Conservation (phyloP, 2,797 vertebrate genomes). For the Macroramphosus scolopax region DNA sequence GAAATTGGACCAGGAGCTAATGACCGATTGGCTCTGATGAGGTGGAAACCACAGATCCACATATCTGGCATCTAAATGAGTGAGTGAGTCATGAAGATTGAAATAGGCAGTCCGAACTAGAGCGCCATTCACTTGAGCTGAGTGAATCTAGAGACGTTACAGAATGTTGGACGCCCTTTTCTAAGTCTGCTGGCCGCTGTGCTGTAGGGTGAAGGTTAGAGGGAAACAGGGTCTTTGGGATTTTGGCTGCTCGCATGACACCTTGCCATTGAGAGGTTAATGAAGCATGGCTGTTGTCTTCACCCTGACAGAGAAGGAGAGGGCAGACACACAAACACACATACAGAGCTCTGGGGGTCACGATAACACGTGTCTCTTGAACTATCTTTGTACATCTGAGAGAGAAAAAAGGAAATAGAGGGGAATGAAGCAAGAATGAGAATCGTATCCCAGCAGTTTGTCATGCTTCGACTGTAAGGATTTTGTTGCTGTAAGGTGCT, state of each 20-base stretch:
- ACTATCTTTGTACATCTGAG: too few relatives aligned
- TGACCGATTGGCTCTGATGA: constrained; percentile 63
- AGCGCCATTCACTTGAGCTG: constrained; percentile 33
- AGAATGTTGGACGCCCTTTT: constrained; percentile 54
- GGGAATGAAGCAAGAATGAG: constrained; percentile 41
- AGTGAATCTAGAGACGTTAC: constrained; percentile 43
- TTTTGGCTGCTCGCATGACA: constrained; percentile 74
- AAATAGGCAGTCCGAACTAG: constrained; percentile 60
- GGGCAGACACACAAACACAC: constrained; percentile 28
- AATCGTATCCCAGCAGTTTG: constrained; percentile 50
- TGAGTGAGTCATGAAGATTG: constrained; percentile 66
- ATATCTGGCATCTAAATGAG: constrained; percentile 62
- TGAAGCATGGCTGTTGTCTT: constrained; percentile 74
- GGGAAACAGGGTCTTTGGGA: constrained; percentile 36
- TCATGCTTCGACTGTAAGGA: constrained; percentile 58
- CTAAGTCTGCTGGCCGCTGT: constrained; percentile 37
- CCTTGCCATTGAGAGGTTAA: constrained; percentile 79
- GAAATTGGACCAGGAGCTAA: constrained; percentile 42
- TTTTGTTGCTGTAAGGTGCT: constrained; percentile 65
- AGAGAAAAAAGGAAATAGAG: constrained; percentile 18
- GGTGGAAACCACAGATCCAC: constrained; percentile 57
- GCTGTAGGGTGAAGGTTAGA: constrained; percentile 21
- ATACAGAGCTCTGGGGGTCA: too few relatives aligned
- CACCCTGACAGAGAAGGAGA: constrained; percentile 66
- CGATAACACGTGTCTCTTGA: too few relatives aligned